phyloP scores from a whole-genome alignment of 2,888 invertebrate species.

The Pristionchus japonicus region DNA sequence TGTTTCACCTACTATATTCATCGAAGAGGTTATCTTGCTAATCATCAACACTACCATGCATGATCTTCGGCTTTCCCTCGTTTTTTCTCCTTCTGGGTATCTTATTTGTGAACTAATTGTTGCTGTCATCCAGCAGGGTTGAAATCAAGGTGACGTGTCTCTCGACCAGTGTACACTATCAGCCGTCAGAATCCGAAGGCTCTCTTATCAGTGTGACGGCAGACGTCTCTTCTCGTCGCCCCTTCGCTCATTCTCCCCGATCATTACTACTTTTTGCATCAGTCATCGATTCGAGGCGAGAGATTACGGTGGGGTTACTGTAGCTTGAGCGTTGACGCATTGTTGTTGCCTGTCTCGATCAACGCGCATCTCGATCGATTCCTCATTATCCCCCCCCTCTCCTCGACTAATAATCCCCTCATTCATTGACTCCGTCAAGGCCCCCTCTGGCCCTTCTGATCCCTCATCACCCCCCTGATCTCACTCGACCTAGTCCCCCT shows the following conservation, averaged over 20 bases:
- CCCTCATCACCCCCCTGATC: constrained; percentile 5
- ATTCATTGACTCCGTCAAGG: background rate
- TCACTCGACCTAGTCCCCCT: background rate
- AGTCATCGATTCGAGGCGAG: background rate
- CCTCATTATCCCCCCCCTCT: background rate
- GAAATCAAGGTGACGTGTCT: constrained; percentile 6
- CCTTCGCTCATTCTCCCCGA: background rate
- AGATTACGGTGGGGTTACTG: background rate
- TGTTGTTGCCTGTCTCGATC: no score
- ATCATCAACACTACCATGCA: background rate
- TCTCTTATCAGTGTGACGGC: constrained; percentile 21
- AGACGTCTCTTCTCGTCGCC: background rate
- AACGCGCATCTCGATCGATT: background rate
- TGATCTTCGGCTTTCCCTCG: background rate
- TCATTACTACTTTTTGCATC: background rate
- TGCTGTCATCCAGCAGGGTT: background rate
- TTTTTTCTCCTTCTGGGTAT: no score
- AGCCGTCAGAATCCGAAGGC: constrained; percentile 33
- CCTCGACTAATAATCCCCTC: background rate
- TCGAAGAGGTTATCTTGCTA: no score
- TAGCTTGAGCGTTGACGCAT: background rate
- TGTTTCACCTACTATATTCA: no score
- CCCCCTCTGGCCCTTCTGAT: constrained; percentile 22
- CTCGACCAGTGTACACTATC: background rate
- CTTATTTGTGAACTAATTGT: no score